A percentile compares a stretch with the other conserved stretches of the same genome.
Conservation (phyloP, 1,140 invertebrate species). For the Oscheius sp. region DNA sequence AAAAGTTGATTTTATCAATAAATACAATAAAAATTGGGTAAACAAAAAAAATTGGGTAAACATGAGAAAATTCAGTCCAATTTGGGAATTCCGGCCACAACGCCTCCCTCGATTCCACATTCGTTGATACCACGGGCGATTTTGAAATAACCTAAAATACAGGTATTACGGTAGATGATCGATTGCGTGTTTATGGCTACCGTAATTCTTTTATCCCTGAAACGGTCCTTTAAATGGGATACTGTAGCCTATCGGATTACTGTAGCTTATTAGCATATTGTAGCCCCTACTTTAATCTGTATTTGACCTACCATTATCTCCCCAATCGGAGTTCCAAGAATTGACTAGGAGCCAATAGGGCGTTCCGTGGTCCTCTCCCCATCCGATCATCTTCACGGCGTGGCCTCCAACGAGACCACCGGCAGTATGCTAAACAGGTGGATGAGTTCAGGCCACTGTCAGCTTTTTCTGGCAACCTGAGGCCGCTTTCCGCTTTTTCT, state of each 20-base stretch:
- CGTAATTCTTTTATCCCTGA: no score
- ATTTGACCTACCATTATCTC: conserved; percentile 62
- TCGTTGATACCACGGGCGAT: conserved; percentile 79
- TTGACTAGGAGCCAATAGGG: conserved; percentile 88
- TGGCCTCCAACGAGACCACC: conserved; percentile 78
- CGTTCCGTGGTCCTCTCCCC: conserved; percentile 72
- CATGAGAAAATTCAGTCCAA: not conserved
- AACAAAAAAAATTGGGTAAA: not conserved
- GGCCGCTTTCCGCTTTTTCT: not conserved
- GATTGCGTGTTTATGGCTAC: no score
- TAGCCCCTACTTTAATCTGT: not conserved
- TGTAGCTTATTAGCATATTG: no score
- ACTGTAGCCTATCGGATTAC: no score
- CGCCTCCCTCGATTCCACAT: conserved; percentile 78
- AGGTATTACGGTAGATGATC: not conserved
- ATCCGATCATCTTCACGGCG: conserved; percentile 83
- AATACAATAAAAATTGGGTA: not conserved
- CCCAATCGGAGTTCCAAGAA: conserved; percentile 63
- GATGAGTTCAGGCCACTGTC: not conserved
- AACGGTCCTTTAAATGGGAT: no score
- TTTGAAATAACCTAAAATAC: conserved; percentile 72
- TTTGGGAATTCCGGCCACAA: conserved; percentile 75
- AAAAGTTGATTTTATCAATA: not conserved
- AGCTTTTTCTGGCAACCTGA: no score
- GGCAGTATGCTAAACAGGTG: conserved; percentile 66